A percentile compares a stretch with the other conserved stretches of the same genome.
Evolutionary conservation across 2,113 vertebrate species (phyloP).

Genomic region (Oncorhynchus masou): DNA sequence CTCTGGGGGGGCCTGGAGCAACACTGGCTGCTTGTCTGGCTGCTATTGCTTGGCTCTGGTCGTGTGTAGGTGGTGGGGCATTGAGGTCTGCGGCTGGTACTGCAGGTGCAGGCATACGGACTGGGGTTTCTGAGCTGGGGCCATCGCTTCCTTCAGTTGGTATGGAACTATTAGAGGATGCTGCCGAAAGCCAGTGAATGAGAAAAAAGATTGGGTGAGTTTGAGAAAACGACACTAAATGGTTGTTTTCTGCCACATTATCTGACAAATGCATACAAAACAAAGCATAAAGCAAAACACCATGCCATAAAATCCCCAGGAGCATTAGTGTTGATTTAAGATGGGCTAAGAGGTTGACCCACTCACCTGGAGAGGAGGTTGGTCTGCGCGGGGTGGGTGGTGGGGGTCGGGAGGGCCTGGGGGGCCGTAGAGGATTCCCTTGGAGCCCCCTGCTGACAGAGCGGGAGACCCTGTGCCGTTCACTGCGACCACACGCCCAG

Average conservation of each 20-base stretch:
- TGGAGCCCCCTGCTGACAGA: constrained; percentile 79
- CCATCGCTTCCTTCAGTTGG: constrained; percentile 64
- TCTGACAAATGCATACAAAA: too few relatives aligned
- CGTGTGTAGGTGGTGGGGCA: constrained; percentile 62
- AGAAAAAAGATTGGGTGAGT: background rate
- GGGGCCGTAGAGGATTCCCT: constrained; percentile 78
- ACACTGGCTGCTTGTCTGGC: constrained; percentile 73
- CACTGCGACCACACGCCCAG: constrained; percentile 64
- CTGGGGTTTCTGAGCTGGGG: constrained; percentile 67
- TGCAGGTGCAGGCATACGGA: constrained; percentile 57
- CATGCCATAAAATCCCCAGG: too few relatives aligned
- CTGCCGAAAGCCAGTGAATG: constrained; percentile 51
- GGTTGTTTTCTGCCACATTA: too few relatives aligned
- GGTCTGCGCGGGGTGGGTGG: constrained; percentile 89
- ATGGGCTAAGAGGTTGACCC: background rate
- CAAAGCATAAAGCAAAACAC: too few relatives aligned
- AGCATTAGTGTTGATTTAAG: background rate
- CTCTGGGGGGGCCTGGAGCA: constrained; percentile 70
- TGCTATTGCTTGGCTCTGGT: constrained; percentile 40
- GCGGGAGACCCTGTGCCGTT: constrained; percentile 83
- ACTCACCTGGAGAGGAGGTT: constrained; percentile 75
- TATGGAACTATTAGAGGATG: constrained; percentile 75
- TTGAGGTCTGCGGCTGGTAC: constrained; percentile 11
- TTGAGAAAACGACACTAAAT: background rate
- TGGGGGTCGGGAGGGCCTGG: constrained; percentile 88